Conservation (phyloP, 2,888 invertebrate species). For the Xestia xanthographa region DNA sequence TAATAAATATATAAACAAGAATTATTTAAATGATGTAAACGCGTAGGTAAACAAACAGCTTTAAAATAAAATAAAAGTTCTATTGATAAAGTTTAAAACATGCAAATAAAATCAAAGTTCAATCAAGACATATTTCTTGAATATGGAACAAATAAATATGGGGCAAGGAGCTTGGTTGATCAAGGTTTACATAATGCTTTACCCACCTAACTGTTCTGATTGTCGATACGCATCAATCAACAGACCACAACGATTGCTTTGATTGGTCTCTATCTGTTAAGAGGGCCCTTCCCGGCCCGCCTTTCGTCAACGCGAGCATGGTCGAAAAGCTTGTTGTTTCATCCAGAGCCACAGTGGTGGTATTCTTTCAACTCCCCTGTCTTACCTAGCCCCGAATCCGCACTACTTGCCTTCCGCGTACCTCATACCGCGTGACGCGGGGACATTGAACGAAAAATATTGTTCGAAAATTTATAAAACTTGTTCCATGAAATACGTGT, state of each 20-base stretch:
- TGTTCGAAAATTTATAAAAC: too few species aligned
- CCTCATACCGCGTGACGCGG: too few species aligned
- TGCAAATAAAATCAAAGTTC: not conserved
- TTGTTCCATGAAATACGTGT: too few species aligned
- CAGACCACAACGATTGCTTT: slow-evolving; percentile 55
- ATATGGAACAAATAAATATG: not conserved
- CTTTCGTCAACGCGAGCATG: too few species aligned
- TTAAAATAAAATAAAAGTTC: not conserved
- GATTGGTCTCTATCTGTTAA: slow-evolving; percentile 37
- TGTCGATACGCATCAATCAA: slow-evolving; percentile 53
- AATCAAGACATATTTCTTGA: slow-evolving; percentile 19
- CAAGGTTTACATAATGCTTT: slow-evolving; percentile 30
- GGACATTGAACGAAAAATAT: too few species aligned
- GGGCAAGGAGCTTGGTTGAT: slow-evolving; percentile 11
- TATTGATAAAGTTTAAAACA: not conserved
- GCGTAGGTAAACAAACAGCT: not conserved
- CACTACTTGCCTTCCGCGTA: too few species aligned
- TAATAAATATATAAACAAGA: not conserved
- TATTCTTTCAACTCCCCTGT: too few species aligned
- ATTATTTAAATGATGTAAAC: not conserved
- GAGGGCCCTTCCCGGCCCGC: too few species aligned
- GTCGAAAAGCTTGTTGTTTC: too few species aligned
- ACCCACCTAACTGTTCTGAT: slow-evolving; percentile 38
- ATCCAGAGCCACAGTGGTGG: too few species aligned
- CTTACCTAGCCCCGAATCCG: too few species aligned